Percentiles rank a stretch among this genome's conserved stretches.
Conservation (phyloP, 35 echinoderm and acorn worm genomes). For the Hemicentrotus pulcherrimus region DNA sequence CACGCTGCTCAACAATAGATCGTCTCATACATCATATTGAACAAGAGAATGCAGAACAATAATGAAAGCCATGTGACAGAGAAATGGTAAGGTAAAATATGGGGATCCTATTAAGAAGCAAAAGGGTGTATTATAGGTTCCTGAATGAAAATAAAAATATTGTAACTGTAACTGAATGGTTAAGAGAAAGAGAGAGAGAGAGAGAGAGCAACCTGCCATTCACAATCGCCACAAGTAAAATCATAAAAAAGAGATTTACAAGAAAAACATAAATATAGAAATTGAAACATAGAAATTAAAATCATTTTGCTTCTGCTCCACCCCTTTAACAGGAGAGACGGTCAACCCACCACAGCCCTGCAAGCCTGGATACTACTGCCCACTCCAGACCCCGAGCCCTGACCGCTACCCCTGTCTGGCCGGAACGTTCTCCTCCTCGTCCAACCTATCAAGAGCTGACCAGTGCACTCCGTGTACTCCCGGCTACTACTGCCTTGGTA, state of each 20-base stretch:
- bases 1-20: too few species aligned
- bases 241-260: neutral
- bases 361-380: conserved; percentile 97
- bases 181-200: neutral
- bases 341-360: conserved; percentile 90
- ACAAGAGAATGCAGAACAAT: too few species aligned
- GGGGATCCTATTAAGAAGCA: too few species aligned
- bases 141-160: too few species aligned
- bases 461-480: conserved; percentile 83
- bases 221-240: neutral
- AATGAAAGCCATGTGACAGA: too few species aligned
- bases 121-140: too few species aligned
- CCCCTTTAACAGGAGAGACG: conserved; percentile 59
- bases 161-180: too few species aligned
- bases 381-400: conserved; percentile 84
- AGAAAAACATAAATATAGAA: neutral
- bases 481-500: conserved; percentile 93
- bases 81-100: too few species aligned
- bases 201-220: neutral
- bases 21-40: too few species aligned
- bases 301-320: neutral
- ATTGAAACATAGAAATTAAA: neutral
- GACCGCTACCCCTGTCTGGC: conserved; percentile 88
- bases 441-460: conserved; percentile 73
- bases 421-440: conserved; percentile 84